These are phyloP conservation scores for Lepus townsendii DNA, from an alignment of 2,797 vertebrate genomes.

Conservation along the genomic window DNA sequence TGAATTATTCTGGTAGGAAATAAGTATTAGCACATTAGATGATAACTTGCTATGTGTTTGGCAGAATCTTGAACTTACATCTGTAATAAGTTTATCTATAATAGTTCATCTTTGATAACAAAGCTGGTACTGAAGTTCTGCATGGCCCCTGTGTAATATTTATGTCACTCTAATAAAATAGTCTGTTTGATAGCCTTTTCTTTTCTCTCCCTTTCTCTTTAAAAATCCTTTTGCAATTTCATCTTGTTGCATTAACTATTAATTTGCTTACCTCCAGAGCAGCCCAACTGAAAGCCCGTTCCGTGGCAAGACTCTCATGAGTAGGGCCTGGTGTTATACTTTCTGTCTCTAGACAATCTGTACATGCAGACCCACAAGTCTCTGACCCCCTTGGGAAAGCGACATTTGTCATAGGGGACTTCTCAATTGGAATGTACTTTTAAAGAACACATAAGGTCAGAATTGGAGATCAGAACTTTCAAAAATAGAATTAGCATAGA, in stretches of 20 bases:
- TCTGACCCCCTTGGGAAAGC: neutral
- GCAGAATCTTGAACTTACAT: neutral
- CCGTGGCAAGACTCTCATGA: neutral
- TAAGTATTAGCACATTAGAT: neutral
- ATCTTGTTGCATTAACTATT: neutral
- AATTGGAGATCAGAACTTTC: neutral
- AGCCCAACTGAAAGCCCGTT: neutral
- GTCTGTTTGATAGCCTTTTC: neutral
- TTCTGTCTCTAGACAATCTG: constrained; percentile 53
- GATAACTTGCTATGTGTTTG: neutral
- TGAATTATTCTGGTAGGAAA: constrained; percentile 22
- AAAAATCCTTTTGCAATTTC: neutral
- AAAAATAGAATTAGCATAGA: constrained; percentile 1
- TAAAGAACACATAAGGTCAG: constrained; percentile 6
- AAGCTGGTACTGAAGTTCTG: neutral
- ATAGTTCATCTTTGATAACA: neutral
- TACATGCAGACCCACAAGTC: neutral
- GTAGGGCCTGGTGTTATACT: constrained; percentile 13
- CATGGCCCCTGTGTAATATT: neutral
- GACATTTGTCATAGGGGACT: neutral
- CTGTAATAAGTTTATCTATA: neutral
- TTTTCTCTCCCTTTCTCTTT: neutral
- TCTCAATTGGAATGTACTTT: neutral
- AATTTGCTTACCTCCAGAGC: constrained; percentile 43
- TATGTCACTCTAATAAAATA: constrained; percentile 1